A percentile compares a stretch with the other conserved stretches of the same genome.
Evolutionary conservation across 2,113 vertebrate species (phyloP).

Genomic region (Oxygymnocypris stewartii): DNA sequence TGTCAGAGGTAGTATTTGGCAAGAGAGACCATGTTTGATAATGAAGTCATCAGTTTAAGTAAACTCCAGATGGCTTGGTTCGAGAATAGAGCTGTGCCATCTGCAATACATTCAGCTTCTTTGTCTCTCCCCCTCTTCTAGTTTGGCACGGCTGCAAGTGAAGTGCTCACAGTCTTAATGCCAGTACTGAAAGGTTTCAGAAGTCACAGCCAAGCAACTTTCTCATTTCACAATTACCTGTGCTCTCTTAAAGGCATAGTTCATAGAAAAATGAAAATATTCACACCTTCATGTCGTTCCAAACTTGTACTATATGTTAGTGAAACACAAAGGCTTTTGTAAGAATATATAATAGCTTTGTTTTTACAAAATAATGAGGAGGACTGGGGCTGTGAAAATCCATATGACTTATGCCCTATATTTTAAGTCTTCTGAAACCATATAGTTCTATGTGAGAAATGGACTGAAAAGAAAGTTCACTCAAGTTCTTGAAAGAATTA

Average conservation of each 20-base stretch:
- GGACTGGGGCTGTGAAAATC: neutral
- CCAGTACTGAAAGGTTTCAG: slow-evolving; percentile 80
- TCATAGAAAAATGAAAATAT: neutral
- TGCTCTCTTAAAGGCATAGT: slow-evolving; percentile 22
- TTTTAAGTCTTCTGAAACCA: neutral
- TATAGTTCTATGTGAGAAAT: neutral
- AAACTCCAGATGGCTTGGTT: slow-evolving; percentile 77
- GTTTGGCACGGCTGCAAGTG: slow-evolving; percentile 69
- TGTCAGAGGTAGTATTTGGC: slow-evolving; percentile 71
- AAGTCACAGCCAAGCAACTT: slow-evolving; percentile 78
- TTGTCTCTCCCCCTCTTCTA: slow-evolving; percentile 61
- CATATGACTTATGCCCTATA: neutral
- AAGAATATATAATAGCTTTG: neutral
- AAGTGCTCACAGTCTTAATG: slow-evolving; percentile 75
- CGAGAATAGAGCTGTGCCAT: slow-evolving; percentile 81
- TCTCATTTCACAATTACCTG: slow-evolving; percentile 62
- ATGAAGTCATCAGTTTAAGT: slow-evolving; percentile 82
- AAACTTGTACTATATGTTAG: neutral
- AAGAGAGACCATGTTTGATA: slow-evolving; percentile 73
- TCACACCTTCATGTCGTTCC: neutral
- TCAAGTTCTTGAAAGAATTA: neutral
- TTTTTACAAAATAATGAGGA: neutral
- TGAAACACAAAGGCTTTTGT: neutral
- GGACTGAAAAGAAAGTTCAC: neutral
- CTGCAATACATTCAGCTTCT: slow-evolving; percentile 78